phyloP scores from a whole-genome alignment of 2,113 vertebrate species.

The Phodopus roborovskii region DNA sequence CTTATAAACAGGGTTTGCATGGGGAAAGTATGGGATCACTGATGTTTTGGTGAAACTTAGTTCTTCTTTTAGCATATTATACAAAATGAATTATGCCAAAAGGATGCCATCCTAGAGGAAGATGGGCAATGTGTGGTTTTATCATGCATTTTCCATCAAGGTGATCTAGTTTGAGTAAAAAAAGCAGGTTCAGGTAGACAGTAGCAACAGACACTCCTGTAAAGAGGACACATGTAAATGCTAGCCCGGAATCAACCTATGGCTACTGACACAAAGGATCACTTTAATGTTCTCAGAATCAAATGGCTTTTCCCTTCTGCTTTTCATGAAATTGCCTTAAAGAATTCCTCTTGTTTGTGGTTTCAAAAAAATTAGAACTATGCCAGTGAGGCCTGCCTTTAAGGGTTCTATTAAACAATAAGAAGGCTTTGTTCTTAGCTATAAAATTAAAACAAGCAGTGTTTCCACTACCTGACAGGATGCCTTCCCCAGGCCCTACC shows the following conservation, averaged over 20 bases:
- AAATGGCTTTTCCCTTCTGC: constrained; percentile 60
- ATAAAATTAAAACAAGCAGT: constrained; percentile 70
- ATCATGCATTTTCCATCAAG: background rate
- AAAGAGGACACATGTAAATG: constrained; percentile 23
- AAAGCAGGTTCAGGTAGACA: background rate
- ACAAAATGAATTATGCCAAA: constrained; percentile 15
- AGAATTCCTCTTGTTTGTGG: constrained; percentile 77
- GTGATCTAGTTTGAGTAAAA: background rate
- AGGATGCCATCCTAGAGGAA: background rate
- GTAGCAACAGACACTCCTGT: background rate
- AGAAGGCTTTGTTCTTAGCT: constrained; percentile 79
- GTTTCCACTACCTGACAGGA: constrained; percentile 77
- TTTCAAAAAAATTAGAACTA: constrained; percentile 82
- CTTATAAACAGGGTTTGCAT: background rate
- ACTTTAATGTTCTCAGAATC: constrained; percentile 71
- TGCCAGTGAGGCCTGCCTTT: constrained; percentile 50
- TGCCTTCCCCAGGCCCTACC: constrained; percentile 36
- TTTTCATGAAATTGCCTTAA: constrained; percentile 65
- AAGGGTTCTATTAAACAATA: constrained; percentile 70
- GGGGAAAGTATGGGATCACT: background rate
- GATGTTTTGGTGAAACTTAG: background rate
- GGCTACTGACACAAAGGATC: constrained; percentile 56
- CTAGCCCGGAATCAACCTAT: constrained; percentile 39
- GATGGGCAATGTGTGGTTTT: background rate
- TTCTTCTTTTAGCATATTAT: constrained; percentile 7